phyloP scores from a whole-genome alignment of 1,140 invertebrate species.

The Helicoverpa zea region DNA sequence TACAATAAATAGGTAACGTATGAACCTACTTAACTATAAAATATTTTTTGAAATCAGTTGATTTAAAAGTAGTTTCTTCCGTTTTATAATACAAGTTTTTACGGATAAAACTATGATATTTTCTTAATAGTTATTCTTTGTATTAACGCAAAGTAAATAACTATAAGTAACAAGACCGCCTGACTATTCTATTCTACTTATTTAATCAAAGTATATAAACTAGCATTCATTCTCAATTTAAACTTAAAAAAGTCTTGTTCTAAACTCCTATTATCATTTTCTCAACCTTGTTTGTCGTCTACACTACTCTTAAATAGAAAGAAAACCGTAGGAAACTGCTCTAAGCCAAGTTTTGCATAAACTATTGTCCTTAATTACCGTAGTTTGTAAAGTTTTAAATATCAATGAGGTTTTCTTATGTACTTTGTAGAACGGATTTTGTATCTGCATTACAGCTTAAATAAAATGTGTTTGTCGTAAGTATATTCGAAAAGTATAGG shows the following conservation, averaged over 20 bases:
- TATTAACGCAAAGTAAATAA: no score
- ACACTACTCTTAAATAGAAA: constrained; percentile 12
- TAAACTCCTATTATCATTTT: background rate
- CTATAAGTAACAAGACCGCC: no score
- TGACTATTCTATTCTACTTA: no score
- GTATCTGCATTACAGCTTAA: background rate
- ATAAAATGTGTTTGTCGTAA: no score
- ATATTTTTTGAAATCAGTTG: no score
- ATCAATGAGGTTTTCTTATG: constrained; percentile 19
- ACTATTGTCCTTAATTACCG: background rate
- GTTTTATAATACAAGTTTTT: no score
- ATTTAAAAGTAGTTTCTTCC: no score
- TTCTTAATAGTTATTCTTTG: no score
- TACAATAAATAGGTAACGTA: no score
- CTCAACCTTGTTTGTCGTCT: constrained; percentile 11
- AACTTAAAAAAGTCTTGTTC: constrained; percentile 6
- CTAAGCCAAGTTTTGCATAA: constrained; percentile 1
- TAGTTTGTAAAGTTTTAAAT: constrained; percentile 8
- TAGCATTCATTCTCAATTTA: background rate
- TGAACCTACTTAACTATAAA: no score
- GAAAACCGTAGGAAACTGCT: constrained; percentile 11
- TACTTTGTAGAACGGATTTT: background rate
- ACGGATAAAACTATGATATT: no score
- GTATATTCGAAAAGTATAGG: background rate
- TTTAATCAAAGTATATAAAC: no score